phyloP scores from a whole-genome alignment of 2,797 vertebrate species.

The Antrozous pallidus region DNA sequence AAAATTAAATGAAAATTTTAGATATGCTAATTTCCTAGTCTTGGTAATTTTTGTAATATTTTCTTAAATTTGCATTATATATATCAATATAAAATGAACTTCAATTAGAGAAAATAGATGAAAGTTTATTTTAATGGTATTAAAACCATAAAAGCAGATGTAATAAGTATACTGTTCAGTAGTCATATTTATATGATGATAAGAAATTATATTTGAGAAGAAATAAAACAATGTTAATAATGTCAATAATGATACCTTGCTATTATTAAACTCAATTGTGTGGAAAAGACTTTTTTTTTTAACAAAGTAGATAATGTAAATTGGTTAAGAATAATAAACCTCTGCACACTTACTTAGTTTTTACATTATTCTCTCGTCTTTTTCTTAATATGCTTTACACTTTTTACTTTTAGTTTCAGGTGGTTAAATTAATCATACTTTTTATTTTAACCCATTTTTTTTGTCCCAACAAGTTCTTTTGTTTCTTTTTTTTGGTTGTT shows the following conservation, averaged over 20 bases:
- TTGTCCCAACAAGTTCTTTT: background rate
- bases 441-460: background rate
- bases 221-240: background rate
- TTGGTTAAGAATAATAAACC: background rate
- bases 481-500: background rate
- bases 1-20: conserved; percentile 40
- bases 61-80: conserved; percentile 17
- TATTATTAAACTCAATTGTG: background rate
- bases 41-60: background rate
- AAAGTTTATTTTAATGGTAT: background rate
- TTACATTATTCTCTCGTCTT: background rate
- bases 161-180: background rate
- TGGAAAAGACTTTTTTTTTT: background rate
- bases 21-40: background rate
- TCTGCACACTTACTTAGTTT: background rate
- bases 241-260: background rate
- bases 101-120: background rate
- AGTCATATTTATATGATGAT: background rate
- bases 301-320: background rate
- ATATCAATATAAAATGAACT: background rate
- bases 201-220: background rate
- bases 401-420: background rate
- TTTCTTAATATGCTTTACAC: background rate
- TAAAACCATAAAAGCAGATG: background rate
- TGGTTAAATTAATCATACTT: background rate